Percentiles rank a stretch among this genome's conserved stretches.
phyloP scores from a whole-genome alignment of 2,113 vertebrate species.

The Leptosomus discolor region DNA sequence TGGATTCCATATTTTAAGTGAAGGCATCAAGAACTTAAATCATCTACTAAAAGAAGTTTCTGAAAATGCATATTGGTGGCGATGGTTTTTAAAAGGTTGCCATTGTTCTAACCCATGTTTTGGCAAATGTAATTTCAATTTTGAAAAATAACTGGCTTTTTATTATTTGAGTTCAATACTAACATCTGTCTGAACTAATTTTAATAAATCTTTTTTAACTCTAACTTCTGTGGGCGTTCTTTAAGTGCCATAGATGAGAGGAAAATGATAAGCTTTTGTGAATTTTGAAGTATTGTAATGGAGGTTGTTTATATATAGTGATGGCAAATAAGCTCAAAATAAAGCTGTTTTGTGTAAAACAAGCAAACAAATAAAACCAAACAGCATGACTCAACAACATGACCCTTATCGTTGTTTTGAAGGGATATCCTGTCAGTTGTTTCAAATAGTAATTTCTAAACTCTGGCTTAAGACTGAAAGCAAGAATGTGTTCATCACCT shows the following conservation, averaged over 20 bases:
- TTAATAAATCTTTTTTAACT: neutral
- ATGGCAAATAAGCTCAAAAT: neutral
- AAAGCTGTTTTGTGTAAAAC: neutral
- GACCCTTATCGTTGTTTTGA: fast-evolving
- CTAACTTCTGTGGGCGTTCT: neutral
- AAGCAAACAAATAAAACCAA: neutral
- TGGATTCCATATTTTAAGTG: neutral
- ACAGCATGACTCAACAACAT: neutral
- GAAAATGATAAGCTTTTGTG: neutral
- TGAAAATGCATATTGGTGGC: neutral
- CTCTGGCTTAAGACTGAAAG: neutral
- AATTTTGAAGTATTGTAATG: neutral
- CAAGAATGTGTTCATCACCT: neutral
- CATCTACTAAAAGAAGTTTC: neutral
- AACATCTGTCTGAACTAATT: neutral
- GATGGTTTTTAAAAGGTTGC: neutral
- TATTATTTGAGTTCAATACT: neutral
- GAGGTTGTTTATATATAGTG: neutral
- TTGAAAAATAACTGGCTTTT: neutral
- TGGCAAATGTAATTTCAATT: neutral
- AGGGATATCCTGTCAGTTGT: neutral
- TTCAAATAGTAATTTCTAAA: neutral
- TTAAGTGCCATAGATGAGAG: neutral
- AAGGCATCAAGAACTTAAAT: neutral
- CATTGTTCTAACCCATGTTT: neutral